phyloP scores from a whole-genome alignment of 2,888 invertebrate genomes.

The Bhutanitis thaidina region DNA sequence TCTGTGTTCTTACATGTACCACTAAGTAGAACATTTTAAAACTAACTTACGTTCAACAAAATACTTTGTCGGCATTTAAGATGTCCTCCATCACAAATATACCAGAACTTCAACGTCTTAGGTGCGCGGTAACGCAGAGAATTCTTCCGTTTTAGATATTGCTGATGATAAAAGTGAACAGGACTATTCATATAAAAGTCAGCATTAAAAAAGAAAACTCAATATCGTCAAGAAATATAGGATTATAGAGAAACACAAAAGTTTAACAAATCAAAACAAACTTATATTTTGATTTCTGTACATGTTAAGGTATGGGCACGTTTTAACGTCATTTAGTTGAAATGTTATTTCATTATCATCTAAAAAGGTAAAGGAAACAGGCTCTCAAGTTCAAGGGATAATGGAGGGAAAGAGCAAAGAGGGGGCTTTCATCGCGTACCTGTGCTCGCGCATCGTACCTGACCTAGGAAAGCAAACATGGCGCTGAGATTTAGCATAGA shows the following conservation, averaged over 20 bases:
- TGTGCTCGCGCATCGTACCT: constrained; percentile 70
- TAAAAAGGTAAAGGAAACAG: constrained; percentile 62
- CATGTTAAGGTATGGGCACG: constrained; percentile 26
- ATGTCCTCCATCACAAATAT: no score
- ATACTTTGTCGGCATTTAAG: no score
- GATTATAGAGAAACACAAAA: background rate
- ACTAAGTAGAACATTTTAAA: no score
- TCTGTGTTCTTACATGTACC: no score
- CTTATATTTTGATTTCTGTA: background rate
- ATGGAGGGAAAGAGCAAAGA: constrained; percentile 20
- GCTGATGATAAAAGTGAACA: no score
- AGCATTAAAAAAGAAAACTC: no score
- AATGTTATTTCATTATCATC: constrained; percentile 66
- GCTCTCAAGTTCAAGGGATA: constrained; percentile 39
- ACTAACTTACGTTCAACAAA: no score
- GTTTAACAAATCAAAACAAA: constrained; percentile 1
- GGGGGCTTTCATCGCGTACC: constrained; percentile 45
- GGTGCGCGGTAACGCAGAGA: no score
- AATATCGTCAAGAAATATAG: no score
- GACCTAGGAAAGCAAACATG: constrained; percentile 77
- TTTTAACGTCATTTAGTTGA: constrained; percentile 42
- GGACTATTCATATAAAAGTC: no score
- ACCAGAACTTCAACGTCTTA: no score
- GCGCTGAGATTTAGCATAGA: constrained; percentile 30
- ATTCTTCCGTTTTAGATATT: no score